Evolutionary conservation across 2,888 invertebrate species (phyloP).

Genomic region (Drosophila mulleri): DNA sequence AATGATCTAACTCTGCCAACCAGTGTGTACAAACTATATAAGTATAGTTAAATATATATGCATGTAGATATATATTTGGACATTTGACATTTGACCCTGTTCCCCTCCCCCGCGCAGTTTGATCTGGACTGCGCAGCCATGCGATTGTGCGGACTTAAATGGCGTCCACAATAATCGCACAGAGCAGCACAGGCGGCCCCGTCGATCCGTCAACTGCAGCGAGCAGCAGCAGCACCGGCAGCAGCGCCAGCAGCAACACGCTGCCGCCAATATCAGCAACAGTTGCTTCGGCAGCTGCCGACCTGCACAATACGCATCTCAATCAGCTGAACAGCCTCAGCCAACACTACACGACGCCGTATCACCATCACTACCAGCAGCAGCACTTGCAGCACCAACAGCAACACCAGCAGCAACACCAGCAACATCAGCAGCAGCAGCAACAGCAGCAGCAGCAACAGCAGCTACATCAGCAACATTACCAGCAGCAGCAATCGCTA

Average conservation of each 20-base stretch:
- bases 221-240: constrained; percentile 53
- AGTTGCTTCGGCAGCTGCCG: constrained; percentile 65
- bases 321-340: constrained; percentile 83
- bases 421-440: constrained; percentile 52
- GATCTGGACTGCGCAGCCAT: constrained; percentile 78
- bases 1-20: constrained; percentile 11
- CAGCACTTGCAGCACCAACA: constrained; percentile 64
- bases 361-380: constrained; percentile 69
- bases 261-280: constrained; percentile 58
- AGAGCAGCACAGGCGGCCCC: constrained; percentile 82
- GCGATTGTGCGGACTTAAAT: constrained; percentile 82
- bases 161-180: constrained; percentile 85
- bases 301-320: constrained; percentile 82
- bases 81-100: neutral
- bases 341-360: constrained; percentile 80
- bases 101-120: constrained; percentile 41
- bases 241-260: constrained; percentile 48
- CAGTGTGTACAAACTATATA: constrained; percentile 3
- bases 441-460: constrained; percentile 56
- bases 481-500: constrained; percentile 61
- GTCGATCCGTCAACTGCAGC: constrained; percentile 77
- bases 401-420: constrained; percentile 56
- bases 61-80: neutral
- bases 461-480: constrained; percentile 55
- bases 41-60: neutral